phyloP scores from a whole-genome alignment of 2,797 vertebrate genomes.

The Mormyrops boulengeri region DNA sequence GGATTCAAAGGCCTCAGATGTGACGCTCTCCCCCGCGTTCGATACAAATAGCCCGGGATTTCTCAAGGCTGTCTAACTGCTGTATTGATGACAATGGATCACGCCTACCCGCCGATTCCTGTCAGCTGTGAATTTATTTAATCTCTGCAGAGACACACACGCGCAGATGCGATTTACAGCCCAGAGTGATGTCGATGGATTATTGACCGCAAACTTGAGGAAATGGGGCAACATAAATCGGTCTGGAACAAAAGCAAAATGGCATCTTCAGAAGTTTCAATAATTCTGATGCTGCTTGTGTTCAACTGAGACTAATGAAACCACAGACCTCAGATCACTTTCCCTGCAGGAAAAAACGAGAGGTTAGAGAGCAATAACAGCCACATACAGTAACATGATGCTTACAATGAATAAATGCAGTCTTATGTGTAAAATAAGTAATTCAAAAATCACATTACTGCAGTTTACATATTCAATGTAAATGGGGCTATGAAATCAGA shows the following conservation, averaged over 20 bases:
- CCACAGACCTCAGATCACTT: not conserved
- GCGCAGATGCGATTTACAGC: constrained; percentile 65
- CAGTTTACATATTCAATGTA: not conserved
- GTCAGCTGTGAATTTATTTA: constrained; percentile 65
- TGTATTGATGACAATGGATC: constrained; percentile 67
- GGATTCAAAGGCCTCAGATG: constrained; percentile 66
- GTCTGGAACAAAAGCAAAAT: constrained; percentile 32
- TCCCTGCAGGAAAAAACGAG: not conserved
- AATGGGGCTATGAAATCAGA: not conserved
- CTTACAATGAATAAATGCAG: not conserved
- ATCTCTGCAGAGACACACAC: constrained; percentile 59
- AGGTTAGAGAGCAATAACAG: not conserved
- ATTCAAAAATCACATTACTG: not conserved
- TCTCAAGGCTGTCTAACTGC: constrained; percentile 65
- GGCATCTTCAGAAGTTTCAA: constrained; percentile 39
- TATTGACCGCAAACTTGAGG: constrained; percentile 47
- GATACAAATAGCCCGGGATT: constrained; percentile 43
- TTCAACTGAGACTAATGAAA: not conserved
- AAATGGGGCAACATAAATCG: constrained; percentile 51
- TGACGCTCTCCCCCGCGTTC: constrained; percentile 60
- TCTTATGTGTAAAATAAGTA: not conserved
- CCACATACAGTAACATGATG: not conserved
- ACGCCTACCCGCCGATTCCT: constrained; percentile 61
- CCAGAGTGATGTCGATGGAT: constrained; percentile 60
- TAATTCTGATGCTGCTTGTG: constrained; percentile 3